Percentiles rank a stretch among this genome's conserved stretches.
These are phyloP conservation scores for Ceratoteleas bidentatus DNA, from an alignment of 1,140 invertebrate genomes.

Conservation along the genomic window DNA sequence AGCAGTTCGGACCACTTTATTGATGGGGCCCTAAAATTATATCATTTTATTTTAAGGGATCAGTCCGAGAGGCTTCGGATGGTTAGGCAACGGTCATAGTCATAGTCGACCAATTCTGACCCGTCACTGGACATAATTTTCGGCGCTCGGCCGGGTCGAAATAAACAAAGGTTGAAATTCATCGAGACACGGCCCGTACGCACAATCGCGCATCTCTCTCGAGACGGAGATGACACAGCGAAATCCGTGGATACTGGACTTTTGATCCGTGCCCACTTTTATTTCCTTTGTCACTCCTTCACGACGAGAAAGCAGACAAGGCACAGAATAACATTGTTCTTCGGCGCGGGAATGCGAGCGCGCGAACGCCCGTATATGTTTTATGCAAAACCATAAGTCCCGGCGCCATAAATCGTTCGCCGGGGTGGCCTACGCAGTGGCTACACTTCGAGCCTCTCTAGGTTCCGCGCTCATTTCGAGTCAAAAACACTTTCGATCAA, in stretches of 20 bases:
- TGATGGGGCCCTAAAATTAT: constrained; percentile 1
- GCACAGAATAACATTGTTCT: constrained; percentile 64
- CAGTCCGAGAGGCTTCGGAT: background rate
- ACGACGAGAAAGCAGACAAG: constrained; percentile 61
- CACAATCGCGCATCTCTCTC: constrained; percentile 50
- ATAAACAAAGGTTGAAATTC: constrained; percentile 56
- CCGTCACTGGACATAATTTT: constrained; percentile 60
- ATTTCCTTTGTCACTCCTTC: constrained; percentile 62
- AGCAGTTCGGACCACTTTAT: no score
- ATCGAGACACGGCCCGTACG: constrained; percentile 22
- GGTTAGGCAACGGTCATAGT: constrained; percentile 14
- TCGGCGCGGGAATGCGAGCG: constrained; percentile 61
- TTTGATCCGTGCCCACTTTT: constrained; percentile 56
- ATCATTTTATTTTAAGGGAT: constrained; percentile 18
- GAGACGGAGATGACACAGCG: constrained; percentile 54
- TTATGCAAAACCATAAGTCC: constrained; percentile 68
- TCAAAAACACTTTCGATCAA: constrained; percentile 49
- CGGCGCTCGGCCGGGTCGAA: constrained; percentile 13
- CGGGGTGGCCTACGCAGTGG: constrained; percentile 61
- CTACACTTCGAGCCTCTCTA: constrained; percentile 44
- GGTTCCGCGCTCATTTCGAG: constrained; percentile 35
- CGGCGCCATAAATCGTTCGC: constrained; percentile 65
- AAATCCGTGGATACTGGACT: constrained; percentile 59
- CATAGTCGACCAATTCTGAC: constrained; percentile 40
- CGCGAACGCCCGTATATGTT: constrained; percentile 62